Evolutionary conservation across 1,140 invertebrate genomes (phyloP).

Genomic region (Drosophila leontia): DNA sequence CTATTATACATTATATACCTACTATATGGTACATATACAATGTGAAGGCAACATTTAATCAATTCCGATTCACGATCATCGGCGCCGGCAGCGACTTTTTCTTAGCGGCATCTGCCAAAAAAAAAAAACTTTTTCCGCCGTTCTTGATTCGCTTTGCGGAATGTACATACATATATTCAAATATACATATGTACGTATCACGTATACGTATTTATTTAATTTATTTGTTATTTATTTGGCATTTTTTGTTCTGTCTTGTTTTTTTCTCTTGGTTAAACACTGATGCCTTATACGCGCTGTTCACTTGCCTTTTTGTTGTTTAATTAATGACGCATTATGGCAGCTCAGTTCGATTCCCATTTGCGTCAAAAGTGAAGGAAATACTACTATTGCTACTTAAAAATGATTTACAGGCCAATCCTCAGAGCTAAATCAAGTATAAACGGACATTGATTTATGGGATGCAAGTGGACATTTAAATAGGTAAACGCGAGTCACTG

Average conservation of each 20-base stretch:
- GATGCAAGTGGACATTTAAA: conserved; percentile 8
- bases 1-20: conserved; percentile 17
- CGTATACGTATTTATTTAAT: conserved; percentile 71
- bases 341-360: conserved; percentile 48
- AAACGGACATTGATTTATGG: conserved; percentile 22
- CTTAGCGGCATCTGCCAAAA: conserved; percentile 65
- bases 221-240: conserved; percentile 80
- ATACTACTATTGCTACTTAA: conserved; percentile 34
- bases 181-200: neutral
- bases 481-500: neutral
- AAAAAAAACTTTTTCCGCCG: conserved; percentile 40
- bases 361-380: conserved; percentile 63
- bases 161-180: neutral
- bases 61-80: conserved; percentile 64
- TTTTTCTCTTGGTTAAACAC: conserved; percentile 35
- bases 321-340: conserved; percentile 77
- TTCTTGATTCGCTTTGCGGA: conserved; percentile 27
- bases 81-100: conserved; percentile 60
- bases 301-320: conserved; percentile 55
- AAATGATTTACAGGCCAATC: conserved; percentile 27
- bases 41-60: conserved; percentile 78
- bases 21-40: conserved; percentile 34
- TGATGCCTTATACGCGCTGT: conserved; percentile 45
- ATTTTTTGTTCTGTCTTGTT: conserved; percentile 41
- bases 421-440: neutral